phyloP scores from a whole-genome alignment of 2,888 invertebrate genomes.

The Drosophila nr. perissopoda region DNA sequence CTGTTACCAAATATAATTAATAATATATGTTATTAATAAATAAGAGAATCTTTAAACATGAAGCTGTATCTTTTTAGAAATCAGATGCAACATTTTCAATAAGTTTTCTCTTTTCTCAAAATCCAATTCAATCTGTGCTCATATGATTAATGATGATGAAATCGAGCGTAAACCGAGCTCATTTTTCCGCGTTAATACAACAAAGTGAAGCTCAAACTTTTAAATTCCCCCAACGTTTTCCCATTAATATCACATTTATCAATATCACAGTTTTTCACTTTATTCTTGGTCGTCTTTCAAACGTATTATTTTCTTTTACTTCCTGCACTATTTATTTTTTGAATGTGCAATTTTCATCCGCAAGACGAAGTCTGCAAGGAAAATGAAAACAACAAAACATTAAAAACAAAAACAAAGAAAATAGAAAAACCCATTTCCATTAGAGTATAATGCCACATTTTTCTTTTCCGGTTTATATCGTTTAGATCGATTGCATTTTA shows the following conservation, averaged over 20 bases:
- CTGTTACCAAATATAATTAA: not conserved
- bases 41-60: not conserved
- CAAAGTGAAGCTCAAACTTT: conserved; percentile 62
- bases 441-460: conserved; percentile 75
- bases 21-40: not conserved
- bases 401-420: conserved; percentile 42
- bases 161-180: conserved; percentile 63
- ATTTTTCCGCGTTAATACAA: conserved; percentile 62
- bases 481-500: conserved; percentile 82
- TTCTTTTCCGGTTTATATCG: conserved; percentile 78
- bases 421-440: conserved; percentile 73
- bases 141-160: conserved; percentile 70
- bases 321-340: conserved; percentile 34
- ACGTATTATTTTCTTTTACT: conserved; percentile 65
- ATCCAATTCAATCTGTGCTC: conserved; percentile 18
- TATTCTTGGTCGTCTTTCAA: conserved; percentile 55
- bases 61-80: not conserved
- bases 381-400: conserved; percentile 5
- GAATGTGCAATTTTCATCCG: conserved; percentile 64
- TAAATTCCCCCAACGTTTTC: conserved; percentile 70
- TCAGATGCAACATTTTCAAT: conserved; percentile 9
- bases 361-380: conserved; percentile 44
- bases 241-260: conserved; percentile 80
- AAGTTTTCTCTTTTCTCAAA: conserved; percentile 19
- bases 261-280: conserved; percentile 80